Percentiles rank a stretch among this genome's conserved stretches.
Conservation (phyloP, 23 tunicate species). For the Halocynthia aurantium region DNA sequence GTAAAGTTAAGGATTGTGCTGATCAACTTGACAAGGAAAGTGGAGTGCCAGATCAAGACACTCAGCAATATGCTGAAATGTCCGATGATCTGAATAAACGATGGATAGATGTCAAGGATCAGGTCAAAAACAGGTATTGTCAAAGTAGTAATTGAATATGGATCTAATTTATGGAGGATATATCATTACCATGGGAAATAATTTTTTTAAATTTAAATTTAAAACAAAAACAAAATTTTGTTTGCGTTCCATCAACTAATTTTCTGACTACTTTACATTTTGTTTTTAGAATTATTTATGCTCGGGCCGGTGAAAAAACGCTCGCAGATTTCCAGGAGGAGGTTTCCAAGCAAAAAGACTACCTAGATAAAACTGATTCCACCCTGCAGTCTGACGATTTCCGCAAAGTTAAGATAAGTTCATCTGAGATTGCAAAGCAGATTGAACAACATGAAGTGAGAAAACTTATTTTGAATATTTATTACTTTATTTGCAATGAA, state of each 20-base stretch:
- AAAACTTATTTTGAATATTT: background rate
- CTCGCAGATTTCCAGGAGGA: conserved; percentile 34
- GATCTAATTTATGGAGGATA: background rate
- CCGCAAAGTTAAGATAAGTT: conserved; percentile 18
- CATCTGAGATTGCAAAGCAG: conserved; percentile 31
- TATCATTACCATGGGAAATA: background rate
- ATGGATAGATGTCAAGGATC: conserved; percentile 67
- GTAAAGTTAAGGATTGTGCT: conserved; percentile 4
- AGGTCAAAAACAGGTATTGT: conserved; percentile 58
- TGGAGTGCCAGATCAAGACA: conserved; percentile 20
- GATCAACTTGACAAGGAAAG: conserved; percentile 10
- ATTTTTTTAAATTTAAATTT: background rate
- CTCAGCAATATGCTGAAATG: conserved; percentile 16
- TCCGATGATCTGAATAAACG: conserved; percentile 42
- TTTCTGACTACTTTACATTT: background rate
- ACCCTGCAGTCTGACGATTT: conserved; percentile 20
- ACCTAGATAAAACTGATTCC: conserved; percentile 42
- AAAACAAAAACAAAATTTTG: no score
- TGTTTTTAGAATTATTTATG: conserved; percentile 40
- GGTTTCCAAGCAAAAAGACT: conserved; percentile 26
- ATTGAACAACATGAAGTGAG: conserved; percentile 66
- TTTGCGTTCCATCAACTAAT: no score
- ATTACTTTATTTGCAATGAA: background rate
- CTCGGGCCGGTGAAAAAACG: conserved; percentile 32
- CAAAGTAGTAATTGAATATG: background rate